Base-by-base conservation (phyloP, 2,888 invertebrate genomes). In the Pristionchus exspectatus region DNA sequence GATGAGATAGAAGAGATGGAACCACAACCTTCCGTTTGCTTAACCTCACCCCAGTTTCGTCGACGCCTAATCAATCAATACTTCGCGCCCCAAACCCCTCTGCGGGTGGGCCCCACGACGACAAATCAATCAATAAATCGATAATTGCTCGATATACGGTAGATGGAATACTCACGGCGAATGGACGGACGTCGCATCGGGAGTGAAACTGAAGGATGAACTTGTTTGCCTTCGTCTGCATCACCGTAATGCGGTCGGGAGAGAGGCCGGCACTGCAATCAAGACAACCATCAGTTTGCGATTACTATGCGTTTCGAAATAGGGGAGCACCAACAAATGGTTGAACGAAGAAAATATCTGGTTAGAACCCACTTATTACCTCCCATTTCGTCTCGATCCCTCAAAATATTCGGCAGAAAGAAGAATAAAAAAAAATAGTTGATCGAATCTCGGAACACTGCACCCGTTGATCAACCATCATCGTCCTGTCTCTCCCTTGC, bases 131-230 rank as follows among this genome's bases (percentile, higher is more conserved):
- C 74, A 77, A 77, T 77, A 38, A 77, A 77, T 77, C 74, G 74
- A 77, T 77, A 77, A 44, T 77, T 12, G 2, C 44, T 21, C 33
- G 50, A 77, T 33, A 44, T 16, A 77, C 5, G 21, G 54, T 56
- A 69, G 56, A n/a, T 38, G 38, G 2, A 38, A n/a, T n/a, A 88
- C 88, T 88, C 54, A 88, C 89, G 4, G 93, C 93, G 83, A 93
- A 93, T n/a, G 93, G 93, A 56, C 93, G 90, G 74, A 93, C 92
- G 88, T 93, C 93, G 83, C 93, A 93, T 86, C 92, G 92, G 69
- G 93, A 93, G 88, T 93, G 93, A 89, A 93, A 93, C 87, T 92
- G 92, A 9, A 93, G 92, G 27, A 93, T 91, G 88, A 89, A 93
- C 89, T 93, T 93, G 44, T 59, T 59, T 87, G 91, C 90, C n/a